Conservation (phyloP, 2,797 vertebrate species). For the Euthynnus affinis region DNA sequence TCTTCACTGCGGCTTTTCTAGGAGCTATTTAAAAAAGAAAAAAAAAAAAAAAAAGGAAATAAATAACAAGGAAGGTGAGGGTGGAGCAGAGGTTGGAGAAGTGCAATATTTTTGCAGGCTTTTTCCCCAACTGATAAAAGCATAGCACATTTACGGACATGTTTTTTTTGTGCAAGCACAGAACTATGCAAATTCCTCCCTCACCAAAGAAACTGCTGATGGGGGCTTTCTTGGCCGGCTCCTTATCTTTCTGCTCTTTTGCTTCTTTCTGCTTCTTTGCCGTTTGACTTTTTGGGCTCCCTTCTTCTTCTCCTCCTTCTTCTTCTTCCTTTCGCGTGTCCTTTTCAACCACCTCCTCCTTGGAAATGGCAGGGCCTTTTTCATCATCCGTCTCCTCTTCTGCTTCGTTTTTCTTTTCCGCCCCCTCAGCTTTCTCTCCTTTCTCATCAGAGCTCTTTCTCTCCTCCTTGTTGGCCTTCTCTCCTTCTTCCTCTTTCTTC, state of each 20-base stretch:
- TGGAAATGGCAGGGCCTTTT: conserved; percentile 33
- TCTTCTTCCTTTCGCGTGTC: conserved; percentile 41
- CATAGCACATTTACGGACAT: conserved; percentile 52
- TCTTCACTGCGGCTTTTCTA: conserved; percentile 84
- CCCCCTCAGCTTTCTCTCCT: conserved; percentile 62
- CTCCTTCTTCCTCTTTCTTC: conserved; percentile 35
- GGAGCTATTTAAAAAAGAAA: conserved; percentile 79
- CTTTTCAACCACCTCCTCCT: conserved; percentile 61
- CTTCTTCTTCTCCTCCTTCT: conserved; percentile 31
- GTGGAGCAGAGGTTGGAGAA: conserved; percentile 25
- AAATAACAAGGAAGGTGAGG: conserved; percentile 24
- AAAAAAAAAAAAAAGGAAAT: no score
- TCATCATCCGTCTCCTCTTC: conserved; percentile 65
- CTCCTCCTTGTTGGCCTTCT: conserved; percentile 47
- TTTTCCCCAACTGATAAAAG: conserved; percentile 63
- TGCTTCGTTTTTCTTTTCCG: conserved; percentile 56
- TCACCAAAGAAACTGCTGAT: conserved; percentile 93
- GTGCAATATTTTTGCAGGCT: conserved; percentile 48
- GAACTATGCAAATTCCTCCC: conserved; percentile 71
- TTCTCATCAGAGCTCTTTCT: conserved; percentile 48
- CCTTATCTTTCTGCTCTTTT: conserved; percentile 75
- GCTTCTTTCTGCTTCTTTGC: conserved; percentile 58
- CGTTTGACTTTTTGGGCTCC: conserved; percentile 69
- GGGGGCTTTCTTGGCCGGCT: conserved; percentile 74
- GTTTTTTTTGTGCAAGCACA: conserved; percentile 62